Evolutionary conservation across 2,797 vertebrate genomes (phyloP).

Genomic region (Austrolebias charrua): DNA sequence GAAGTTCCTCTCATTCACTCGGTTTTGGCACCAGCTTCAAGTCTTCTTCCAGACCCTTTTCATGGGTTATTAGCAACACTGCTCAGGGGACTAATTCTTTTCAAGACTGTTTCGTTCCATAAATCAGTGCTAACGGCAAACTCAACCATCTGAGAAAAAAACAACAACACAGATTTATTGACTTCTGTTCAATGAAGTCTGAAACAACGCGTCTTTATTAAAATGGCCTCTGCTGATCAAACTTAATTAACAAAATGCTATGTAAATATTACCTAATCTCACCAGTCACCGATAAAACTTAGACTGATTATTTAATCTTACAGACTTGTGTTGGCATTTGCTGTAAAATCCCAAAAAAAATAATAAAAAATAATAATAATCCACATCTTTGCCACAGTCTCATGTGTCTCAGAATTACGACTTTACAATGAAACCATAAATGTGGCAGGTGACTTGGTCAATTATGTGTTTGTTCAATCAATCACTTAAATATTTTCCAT

Average conservation of each 20-base stretch:
- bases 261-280: conserved; percentile 29
- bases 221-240: conserved; percentile 18
- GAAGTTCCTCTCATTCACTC: conserved; percentile 47
- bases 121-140: conserved; percentile 69
- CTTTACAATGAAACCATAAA: conserved; percentile 55
- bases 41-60: conserved; percentile 65
- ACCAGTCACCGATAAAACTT: conserved; percentile 25
- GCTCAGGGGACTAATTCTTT: conserved; percentile 68
- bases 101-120: conserved; percentile 63
- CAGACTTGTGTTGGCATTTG: background rate
- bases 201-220: conserved; percentile 35
- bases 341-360: conserved; percentile 4
- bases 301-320: conserved; percentile 19
- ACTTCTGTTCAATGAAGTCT: conserved; percentile 31
- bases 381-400: conserved; percentile 20
- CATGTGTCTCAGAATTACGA: conserved; percentile 52
- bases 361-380: too few relatives aligned
- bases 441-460: conserved; percentile 32
- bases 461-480: conserved; percentile 54
- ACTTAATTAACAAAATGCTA: conserved; percentile 39
- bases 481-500: conserved; percentile 59
- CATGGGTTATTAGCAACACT: conserved; percentile 72
- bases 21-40: conserved; percentile 61
- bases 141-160: conserved; percentile 51
- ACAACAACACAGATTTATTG: conserved; percentile 43